phyloP scores from a whole-genome alignment of 2,113 vertebrate species.

The Scolopax mira region DNA sequence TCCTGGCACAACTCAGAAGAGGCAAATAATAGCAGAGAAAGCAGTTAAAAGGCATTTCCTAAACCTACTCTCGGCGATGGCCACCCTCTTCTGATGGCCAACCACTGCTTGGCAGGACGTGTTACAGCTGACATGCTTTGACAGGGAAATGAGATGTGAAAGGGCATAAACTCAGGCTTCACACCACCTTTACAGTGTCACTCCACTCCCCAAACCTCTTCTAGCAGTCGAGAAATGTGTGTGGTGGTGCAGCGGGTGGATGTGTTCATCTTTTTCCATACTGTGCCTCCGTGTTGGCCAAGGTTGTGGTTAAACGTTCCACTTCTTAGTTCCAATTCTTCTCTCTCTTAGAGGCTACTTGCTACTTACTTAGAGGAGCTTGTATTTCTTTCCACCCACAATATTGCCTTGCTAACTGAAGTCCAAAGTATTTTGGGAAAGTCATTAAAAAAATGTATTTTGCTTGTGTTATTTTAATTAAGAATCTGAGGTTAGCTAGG shows the following conservation, averaged over 20 bases:
- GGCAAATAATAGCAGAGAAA: background rate
- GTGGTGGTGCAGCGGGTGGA: too few species aligned
- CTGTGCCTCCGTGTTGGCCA: background rate
- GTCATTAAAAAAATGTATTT: background rate
- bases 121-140: background rate
- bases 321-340: background rate
- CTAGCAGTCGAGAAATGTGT: background rate
- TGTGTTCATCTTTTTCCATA: background rate
- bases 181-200: background rate
- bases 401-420: background rate
- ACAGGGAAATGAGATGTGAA: background rate
- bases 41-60: background rate
- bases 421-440: background rate
- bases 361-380: background rate
- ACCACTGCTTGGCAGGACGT: fast-evolving
- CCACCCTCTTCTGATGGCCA: background rate
- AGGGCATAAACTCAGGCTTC: background rate
- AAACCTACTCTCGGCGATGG: background rate
- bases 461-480: background rate
- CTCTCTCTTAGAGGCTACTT: too few species aligned
- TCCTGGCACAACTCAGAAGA: background rate
- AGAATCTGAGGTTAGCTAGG: background rate
- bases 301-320: background rate
- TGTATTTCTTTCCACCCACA: background rate
- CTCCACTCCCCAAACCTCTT: background rate